Conservation (phyloP, 2,888 invertebrate species). For the Listrodromus nycthemerus region DNA sequence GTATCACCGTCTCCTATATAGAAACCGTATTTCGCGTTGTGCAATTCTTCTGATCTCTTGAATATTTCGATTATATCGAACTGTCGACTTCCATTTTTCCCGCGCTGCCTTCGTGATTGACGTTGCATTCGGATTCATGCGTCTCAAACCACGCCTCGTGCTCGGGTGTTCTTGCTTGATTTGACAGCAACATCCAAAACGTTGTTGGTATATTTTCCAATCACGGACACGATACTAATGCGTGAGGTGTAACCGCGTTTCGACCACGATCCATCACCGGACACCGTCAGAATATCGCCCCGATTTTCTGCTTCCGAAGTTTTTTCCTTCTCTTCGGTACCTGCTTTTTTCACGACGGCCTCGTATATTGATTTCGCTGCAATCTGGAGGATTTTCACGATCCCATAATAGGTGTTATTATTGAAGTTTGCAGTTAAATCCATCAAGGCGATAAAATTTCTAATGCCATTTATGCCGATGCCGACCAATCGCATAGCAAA, state of each 20-base stretch:
- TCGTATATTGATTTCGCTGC: constrained; percentile 51
- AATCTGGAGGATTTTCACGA: constrained; percentile 53
- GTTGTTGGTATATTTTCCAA: constrained; percentile 70
- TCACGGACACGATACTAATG: constrained; percentile 66
- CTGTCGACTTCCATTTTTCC: constrained; percentile 70
- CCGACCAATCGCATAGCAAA: constrained; percentile 72
- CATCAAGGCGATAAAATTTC: constrained; percentile 60
- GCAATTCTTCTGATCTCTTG: constrained; percentile 61
- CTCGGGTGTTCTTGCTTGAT: constrained; percentile 65
- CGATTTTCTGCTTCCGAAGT: constrained; percentile 56
- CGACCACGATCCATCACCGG: constrained; percentile 62
- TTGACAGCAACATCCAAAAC: constrained; percentile 64
- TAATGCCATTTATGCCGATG: constrained; percentile 69
- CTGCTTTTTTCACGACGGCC: constrained; percentile 54
- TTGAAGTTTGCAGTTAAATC: constrained; percentile 51
- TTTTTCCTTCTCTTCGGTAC: constrained; percentile 66
- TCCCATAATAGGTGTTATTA: constrained; percentile 52
- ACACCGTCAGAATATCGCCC: constrained; percentile 58
- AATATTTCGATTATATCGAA: constrained; percentile 70
- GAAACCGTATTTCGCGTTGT: constrained; percentile 62
- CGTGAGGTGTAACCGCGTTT: constrained; percentile 58
- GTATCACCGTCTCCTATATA: constrained; percentile 70
- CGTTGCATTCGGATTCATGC: constrained; percentile 66
- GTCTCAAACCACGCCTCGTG: constrained; percentile 66
- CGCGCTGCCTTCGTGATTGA: constrained; percentile 70